Evolutionary conservation across 2,113 vertebrate species (phyloP).

Genomic region (Apteryx owenii): DNA sequence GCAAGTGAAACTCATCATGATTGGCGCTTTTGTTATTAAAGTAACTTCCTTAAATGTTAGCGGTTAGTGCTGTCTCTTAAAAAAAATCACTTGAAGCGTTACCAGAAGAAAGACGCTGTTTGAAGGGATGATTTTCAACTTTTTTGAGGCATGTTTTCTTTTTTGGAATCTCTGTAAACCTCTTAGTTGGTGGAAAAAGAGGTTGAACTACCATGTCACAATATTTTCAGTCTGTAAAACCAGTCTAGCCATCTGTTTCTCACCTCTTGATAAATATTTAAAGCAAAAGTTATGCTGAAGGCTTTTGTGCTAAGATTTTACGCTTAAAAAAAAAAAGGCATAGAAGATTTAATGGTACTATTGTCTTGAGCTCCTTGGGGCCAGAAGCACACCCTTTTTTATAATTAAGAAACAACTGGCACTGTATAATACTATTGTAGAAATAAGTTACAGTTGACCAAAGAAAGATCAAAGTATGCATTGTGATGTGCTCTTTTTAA

Average conservation of each 20-base stretch:
- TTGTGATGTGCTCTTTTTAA: background rate
- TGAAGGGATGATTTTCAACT: background rate
- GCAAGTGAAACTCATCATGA: background rate
- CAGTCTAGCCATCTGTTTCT: conserved; percentile 63
- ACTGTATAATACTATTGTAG: background rate
- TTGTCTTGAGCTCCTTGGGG: conserved; percentile 35
- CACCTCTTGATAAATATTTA: conserved; percentile 70
- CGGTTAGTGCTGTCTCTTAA: background rate
- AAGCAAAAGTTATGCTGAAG: conserved; percentile 50
- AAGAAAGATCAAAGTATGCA: conserved; percentile 38
- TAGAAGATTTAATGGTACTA: conserved; percentile 21
- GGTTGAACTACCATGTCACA: conserved; percentile 6
- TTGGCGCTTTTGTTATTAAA: background rate
- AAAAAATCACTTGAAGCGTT: background rate
- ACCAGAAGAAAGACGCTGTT: background rate
- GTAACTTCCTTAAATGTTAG: conserved; percentile 34
- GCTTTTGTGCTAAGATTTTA: conserved; percentile 34
- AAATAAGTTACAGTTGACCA: conserved; percentile 28
- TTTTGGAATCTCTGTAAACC: background rate
- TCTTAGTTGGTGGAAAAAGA: conserved; percentile 27
- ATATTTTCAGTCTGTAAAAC: conserved; percentile 45
- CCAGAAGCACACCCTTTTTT: conserved; percentile 36
- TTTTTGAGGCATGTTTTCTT: background rate
- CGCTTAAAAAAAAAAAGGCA: background rate
- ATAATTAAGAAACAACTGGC: conserved; percentile 53